Evolutionary conservation across 1,140 invertebrate species (phyloP).

Genomic region (Aphis gossypii): DNA sequence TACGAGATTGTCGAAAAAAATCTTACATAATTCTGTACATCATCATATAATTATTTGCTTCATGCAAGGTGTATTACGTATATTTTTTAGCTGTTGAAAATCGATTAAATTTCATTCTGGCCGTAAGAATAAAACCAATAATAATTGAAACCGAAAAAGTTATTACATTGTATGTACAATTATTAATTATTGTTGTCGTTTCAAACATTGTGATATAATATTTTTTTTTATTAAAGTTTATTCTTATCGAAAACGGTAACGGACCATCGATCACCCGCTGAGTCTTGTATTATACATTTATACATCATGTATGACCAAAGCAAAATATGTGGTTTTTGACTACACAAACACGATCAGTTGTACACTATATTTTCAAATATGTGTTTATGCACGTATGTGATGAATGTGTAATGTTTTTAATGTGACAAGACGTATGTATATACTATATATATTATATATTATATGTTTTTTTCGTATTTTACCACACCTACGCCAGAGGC

Average conservation of each 20-base stretch:
- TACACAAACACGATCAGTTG: conserved; percentile 28
- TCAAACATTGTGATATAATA: neutral
- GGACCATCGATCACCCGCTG: conserved; percentile 2
- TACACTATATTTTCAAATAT: conserved; percentile 25
- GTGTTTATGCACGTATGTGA: neutral
- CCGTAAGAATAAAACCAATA: neutral
- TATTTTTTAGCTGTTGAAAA: neutral
- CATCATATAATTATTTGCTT: neutral
- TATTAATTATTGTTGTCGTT: conserved; percentile 7
- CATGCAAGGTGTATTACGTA: neutral
- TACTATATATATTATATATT: neutral
- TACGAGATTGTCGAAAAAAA: neutral
- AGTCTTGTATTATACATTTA: neutral
- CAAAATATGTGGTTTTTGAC: conserved; percentile 34
- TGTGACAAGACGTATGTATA: conserved; percentile 34
- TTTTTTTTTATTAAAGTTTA: conserved; percentile 16
- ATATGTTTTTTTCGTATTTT: conserved; percentile 22
- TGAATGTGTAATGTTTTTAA: conserved; percentile 44
- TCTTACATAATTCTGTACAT: neutral
- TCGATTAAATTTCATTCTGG: neutral
- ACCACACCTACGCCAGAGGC: conserved; percentile 57
- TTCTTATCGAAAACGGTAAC: conserved; percentile 25
- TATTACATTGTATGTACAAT: neutral
- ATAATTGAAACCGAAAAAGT: neutral
- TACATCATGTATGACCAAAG: neutral